Percentiles rank a stretch among this genome's conserved stretches.
Conservation (phyloP, 2,113 vertebrate genomes). For the Brachyhypopomus gauderio region DNA sequence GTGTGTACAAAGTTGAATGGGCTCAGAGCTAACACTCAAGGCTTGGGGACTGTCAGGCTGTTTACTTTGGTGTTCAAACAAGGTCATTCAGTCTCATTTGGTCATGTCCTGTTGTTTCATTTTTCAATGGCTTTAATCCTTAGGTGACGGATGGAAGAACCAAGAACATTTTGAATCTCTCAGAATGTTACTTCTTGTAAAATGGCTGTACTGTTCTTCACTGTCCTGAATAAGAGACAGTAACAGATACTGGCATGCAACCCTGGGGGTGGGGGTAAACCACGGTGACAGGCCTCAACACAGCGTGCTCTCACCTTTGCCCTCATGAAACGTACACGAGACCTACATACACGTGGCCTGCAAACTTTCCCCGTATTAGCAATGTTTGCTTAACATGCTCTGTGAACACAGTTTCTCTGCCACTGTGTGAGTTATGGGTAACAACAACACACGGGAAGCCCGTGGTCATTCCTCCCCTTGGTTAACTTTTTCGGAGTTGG, state of each 20-base stretch:
- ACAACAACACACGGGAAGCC: no score
- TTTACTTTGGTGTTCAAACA: not conserved
- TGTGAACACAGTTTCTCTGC: no score
- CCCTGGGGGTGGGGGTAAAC: no score
- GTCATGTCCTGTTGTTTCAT: not conserved
- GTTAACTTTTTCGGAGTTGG: not conserved
- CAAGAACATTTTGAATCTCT: not conserved
- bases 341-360: conserved; percentile 8
- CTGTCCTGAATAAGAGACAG: not conserved
- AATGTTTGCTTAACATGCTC: no score
- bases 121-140: not conserved
- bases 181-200: not conserved
- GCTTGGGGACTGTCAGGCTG: not conserved
- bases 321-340: not conserved
- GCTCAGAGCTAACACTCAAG: not conserved
- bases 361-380: not conserved
- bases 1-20: conserved; percentile 40
- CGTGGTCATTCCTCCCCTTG: no score
- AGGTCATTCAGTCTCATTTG: not conserved
- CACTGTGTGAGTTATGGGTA: no score
- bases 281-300: not conserved
- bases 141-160: not conserved
- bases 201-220: not conserved
- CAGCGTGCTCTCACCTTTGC: not conserved
- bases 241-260: not conserved